Conservation (phyloP, 1,140 invertebrate species). For the Tribolium madens region DNA sequence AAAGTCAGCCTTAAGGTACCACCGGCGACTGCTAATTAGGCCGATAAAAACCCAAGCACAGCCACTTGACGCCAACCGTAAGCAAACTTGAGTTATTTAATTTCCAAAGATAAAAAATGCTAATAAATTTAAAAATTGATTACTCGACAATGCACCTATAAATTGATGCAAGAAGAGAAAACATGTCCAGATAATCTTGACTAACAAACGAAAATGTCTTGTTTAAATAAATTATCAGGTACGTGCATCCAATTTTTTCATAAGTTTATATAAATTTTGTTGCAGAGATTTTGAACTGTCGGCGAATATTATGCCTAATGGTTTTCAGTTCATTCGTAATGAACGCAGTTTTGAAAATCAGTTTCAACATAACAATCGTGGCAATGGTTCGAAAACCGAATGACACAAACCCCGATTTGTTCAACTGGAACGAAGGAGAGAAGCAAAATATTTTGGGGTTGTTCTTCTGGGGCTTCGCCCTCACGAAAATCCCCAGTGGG, state of each 20-base stretch:
- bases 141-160: neutral
- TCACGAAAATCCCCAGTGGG: constrained; percentile 87
- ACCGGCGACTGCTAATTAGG: neutral
- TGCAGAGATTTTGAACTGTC: neutral
- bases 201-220: neutral
- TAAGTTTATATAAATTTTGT: neutral
- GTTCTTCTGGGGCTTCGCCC: constrained; percentile 90
- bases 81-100: neutral
- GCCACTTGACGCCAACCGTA: neutral
- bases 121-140: neutral
- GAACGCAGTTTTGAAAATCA: neutral
- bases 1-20: too few relatives aligned
- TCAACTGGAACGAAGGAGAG: constrained; percentile 64
- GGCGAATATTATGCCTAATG: neutral
- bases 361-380: neutral
- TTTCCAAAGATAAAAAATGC: neutral
- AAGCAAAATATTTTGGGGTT: constrained; percentile 83
- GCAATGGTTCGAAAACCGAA: neutral
- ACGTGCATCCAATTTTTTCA: neutral
- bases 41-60: neutral
- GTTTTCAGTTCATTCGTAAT: neutral
- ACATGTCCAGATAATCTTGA: neutral
- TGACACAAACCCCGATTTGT: neutral
- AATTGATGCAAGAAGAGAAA: neutral
- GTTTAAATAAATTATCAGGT: neutral